These are phyloP conservation scores for Euproctis similis DNA, from an alignment of 2,888 invertebrate species.

Conservation along the genomic window DNA sequence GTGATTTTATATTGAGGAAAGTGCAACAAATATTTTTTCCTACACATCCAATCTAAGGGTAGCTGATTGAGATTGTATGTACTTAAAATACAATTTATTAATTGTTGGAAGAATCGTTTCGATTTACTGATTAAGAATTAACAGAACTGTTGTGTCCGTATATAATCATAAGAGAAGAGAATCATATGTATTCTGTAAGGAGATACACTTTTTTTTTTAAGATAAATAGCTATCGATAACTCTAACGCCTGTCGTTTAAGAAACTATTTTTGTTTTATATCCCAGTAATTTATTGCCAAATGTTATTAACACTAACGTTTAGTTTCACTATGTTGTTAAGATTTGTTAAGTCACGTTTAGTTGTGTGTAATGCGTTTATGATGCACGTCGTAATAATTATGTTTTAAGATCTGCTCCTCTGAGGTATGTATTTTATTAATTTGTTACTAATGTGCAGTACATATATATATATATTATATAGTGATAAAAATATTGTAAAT, in stretches of 20 bases:
- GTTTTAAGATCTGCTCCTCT: constrained; percentile 70
- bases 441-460: constrained; percentile 76
- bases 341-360: constrained; percentile 41
- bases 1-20: too few relatives aligned
- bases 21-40: too few relatives aligned
- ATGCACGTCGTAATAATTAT: constrained; percentile 39
- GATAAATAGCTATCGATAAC: constrained; percentile 46
- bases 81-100: too few relatives aligned
- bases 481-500: constrained; percentile 63
- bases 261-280: constrained; percentile 62
- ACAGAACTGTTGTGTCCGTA: too few relatives aligned
- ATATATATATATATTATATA: too few relatives aligned
- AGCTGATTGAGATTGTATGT: too few relatives aligned
- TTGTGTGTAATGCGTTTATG: constrained; percentile 14
- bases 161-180: too few relatives aligned
- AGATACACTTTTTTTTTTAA: constrained; percentile 34
- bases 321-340: constrained; percentile 28
- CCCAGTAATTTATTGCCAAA: constrained; percentile 75
- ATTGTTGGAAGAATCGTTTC: too few relatives aligned
- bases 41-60: too few relatives aligned
- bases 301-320: constrained; percentile 66
- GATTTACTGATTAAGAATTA: too few relatives aligned
- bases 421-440: constrained; percentile 68
- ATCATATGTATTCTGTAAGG: constrained; percentile 33
- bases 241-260: constrained; percentile 55